Percentiles rank a stretch among this genome's conserved stretches.
Conservation (phyloP, 2,113 vertebrate genomes). For the Ariopsis seemanni region DNA sequence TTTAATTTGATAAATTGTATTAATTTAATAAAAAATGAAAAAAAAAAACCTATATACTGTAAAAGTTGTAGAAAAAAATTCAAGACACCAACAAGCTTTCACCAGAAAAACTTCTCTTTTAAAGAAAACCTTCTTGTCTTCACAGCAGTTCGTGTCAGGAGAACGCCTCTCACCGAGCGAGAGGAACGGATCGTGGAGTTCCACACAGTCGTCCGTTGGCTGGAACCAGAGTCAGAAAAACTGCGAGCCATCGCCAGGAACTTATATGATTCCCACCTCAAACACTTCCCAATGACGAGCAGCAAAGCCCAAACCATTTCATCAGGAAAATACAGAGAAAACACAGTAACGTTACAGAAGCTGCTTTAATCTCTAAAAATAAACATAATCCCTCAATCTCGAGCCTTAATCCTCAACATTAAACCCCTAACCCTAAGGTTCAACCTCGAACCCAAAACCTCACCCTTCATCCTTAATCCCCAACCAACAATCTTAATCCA, state of each 20-base stretch:
- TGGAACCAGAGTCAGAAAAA: constrained; percentile 77
- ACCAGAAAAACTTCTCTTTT: neutral
- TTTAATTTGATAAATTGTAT: neutral
- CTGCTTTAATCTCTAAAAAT: neutral
- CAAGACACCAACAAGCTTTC: too few species aligned
- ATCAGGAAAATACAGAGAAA: constrained; percentile 82
- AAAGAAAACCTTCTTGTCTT: neutral
- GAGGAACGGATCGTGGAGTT: constrained; percentile 83
- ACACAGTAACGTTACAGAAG: constrained; percentile 69
- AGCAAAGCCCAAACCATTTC: constrained; percentile 83
- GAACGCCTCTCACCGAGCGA: constrained; percentile 83
- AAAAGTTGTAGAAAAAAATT: too few species aligned
- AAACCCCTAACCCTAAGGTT: neutral
- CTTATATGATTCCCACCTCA: constrained; percentile 82
- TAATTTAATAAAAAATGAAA: too few species aligned
- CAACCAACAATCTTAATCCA: neutral
- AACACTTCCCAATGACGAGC: constrained; percentile 84
- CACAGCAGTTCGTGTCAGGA: constrained; percentile 83
- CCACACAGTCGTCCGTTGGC: constrained; percentile 75
- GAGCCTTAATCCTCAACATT: neutral
- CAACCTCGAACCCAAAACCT: neutral
- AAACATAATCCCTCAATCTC: neutral
- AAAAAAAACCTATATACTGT: too few species aligned
- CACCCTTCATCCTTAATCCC: neutral
- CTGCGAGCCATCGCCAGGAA: constrained; percentile 78